These are phyloP conservation scores for Noturus placidus DNA, from an alignment of 2,113 vertebrate genomes.

Conservation along the genomic window DNA sequence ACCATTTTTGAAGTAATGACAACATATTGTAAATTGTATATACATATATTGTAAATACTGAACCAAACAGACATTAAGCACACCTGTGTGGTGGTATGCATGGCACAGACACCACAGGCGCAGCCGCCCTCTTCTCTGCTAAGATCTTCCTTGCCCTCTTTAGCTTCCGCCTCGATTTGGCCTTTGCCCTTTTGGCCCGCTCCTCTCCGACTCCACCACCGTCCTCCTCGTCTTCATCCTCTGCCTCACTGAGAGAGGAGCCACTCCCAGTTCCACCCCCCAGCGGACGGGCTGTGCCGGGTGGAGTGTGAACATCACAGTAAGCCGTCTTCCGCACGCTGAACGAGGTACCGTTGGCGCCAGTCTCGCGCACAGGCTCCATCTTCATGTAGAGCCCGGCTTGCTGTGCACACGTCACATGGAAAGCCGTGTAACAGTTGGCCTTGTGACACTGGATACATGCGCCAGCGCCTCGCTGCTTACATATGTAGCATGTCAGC, in stretches of 20 bases:
- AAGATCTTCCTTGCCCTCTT: conserved; percentile 95
- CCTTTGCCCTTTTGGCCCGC: conserved; percentile 94
- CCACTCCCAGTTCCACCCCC: conserved; percentile 70
- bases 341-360: conserved; percentile 95
- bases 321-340: conserved; percentile 97
- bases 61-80: rapidly evolving
- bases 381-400: conserved; percentile 99
- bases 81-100: conserved; percentile 97
- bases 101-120: conserved; percentile 93
- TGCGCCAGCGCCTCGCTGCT: conserved; percentile 93
- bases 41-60: no score
- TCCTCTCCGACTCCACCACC: conserved; percentile 89
- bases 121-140: conserved; percentile 93
- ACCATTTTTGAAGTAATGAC: neutral
- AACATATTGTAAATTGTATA: neutral
- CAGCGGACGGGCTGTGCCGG: conserved; percentile 80
- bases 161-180: conserved; percentile 97
- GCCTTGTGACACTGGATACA: conserved; percentile 99
- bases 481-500: conserved; percentile 99
- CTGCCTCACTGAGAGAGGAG: conserved; percentile 91
- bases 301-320: conserved; percentile 96
- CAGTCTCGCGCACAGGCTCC: conserved; percentile 95
- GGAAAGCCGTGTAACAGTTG: conserved; percentile 98
- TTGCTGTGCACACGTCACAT: conserved; percentile 97
- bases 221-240: conserved; percentile 93